Evolutionary conservation across 2,888 invertebrate species (phyloP).

Genomic region (Melolontha melolontha): DNA sequence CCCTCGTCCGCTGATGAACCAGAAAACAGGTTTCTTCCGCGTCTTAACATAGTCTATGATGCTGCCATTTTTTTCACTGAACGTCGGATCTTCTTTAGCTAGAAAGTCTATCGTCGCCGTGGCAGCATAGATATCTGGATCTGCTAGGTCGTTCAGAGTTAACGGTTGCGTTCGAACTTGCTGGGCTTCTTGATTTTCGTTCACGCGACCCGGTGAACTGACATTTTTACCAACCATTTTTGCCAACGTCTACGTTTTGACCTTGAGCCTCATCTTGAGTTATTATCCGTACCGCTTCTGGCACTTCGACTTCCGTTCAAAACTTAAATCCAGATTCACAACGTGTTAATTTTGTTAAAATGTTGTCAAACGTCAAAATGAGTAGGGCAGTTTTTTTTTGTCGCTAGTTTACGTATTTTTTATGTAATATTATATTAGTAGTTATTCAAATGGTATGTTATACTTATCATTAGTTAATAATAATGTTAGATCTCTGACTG

Average conservation of each 20-base stretch:
- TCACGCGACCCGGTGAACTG: conserved; percentile 66
- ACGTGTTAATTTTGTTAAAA: too few relatives aligned
- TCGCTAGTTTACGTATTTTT: too few relatives aligned
- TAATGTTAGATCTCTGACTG: too few relatives aligned
- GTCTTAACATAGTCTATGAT: conserved; percentile 64
- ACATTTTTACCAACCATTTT: conserved; percentile 42
- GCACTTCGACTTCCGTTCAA: too few relatives aligned
- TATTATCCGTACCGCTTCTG: conserved; percentile 70
- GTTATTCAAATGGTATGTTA: too few relatives aligned
- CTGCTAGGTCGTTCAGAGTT: conserved; percentile 59
- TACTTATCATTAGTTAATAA: too few relatives aligned
- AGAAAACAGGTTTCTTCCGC: conserved; percentile 58
- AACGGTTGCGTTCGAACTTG: conserved; percentile 67
- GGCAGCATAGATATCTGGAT: conserved; percentile 58
- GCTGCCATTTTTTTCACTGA: conserved; percentile 65
- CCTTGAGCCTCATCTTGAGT: conserved; percentile 66
- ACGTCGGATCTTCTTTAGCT: conserved; percentile 67
- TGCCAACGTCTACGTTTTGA: conserved; percentile 38
- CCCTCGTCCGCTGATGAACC: conserved; percentile 66
- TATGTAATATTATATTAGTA: too few relatives aligned
- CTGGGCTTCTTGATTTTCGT: conserved; percentile 66
- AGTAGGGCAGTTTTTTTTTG: too few relatives aligned
- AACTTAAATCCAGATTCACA: too few relatives aligned
- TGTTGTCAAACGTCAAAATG: too few relatives aligned
- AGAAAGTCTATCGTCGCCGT: conserved; percentile 62